Evolutionary conservation across 2,888 invertebrate genomes (phyloP).

Genomic region (Acanthosepion esculentum): DNA sequence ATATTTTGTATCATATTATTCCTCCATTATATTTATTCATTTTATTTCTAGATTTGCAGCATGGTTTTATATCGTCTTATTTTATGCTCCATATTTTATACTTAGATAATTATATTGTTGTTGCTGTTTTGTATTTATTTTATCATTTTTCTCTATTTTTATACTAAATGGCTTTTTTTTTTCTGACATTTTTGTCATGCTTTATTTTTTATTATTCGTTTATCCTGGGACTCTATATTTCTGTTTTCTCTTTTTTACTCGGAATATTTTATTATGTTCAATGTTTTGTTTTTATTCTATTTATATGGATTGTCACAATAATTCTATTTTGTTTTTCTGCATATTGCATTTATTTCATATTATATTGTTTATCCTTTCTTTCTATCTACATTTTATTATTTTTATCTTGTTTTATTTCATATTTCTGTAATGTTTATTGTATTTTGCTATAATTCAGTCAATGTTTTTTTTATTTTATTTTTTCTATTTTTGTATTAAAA

Average conservation of each 20-base stretch:
- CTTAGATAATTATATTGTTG: neutral
- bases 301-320: neutral
- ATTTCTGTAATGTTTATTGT: neutral
- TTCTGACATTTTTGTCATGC: neutral
- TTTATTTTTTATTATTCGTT: neutral
- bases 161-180: neutral
- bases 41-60: neutral
- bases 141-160: neutral
- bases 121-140: neutral
- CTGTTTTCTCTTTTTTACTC: neutral
- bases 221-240: neutral
- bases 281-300: neutral
- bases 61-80: neutral
- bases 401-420: neutral
- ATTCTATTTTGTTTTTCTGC: neutral
- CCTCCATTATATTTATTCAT: neutral
- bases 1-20: neutral
- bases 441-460: neutral
- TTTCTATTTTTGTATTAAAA: neutral
- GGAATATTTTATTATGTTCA: neutral
- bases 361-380: neutral
- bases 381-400: neutral
- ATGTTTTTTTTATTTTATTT: neutral
- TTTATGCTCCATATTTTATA: constrained; percentile 33
- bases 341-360: neutral